Conservation (phyloP, 92 coral and sea anemone species). For the Virgularia gustaviana region DNA sequence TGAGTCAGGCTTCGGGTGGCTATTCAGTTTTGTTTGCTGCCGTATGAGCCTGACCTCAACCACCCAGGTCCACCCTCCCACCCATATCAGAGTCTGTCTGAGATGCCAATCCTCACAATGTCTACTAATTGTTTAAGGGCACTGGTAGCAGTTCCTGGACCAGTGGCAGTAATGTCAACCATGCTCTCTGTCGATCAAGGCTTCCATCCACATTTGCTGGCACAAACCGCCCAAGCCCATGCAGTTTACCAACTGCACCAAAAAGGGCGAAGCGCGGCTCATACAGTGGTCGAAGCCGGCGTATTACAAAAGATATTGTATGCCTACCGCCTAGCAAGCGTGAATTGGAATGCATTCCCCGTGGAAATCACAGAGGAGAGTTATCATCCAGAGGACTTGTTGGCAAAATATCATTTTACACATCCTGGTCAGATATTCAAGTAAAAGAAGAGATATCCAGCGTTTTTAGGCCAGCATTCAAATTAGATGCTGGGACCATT, state of each 20-base stretch:
- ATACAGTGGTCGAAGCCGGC: not conserved
- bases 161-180: not conserved
- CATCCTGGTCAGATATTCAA: not conserved
- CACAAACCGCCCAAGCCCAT: not conserved
- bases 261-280: not conserved
- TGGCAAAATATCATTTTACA: not conserved
- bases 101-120: not conserved
- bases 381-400: not conserved
- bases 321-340: not conserved
- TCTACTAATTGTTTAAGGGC: not conserved
- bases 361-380: not conserved
- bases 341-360: not conserved
- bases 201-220: not conserved
- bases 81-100: too few species aligned
- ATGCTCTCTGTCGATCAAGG: not conserved
- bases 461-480: not conserved
- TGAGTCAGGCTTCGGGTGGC: too few species aligned
- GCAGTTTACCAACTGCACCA: not conserved
- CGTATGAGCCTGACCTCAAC: too few species aligned
- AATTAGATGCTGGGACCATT: not conserved
- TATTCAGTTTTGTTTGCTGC: too few species aligned
- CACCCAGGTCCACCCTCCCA: too few species aligned
- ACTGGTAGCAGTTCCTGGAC: not conserved
- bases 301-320: not conserved
- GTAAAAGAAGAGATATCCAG: conserved; percentile 1